These are phyloP conservation scores for Drosophila yooni DNA, from an alignment of 2,888 invertebrate genomes.

Conservation along the genomic window DNA sequence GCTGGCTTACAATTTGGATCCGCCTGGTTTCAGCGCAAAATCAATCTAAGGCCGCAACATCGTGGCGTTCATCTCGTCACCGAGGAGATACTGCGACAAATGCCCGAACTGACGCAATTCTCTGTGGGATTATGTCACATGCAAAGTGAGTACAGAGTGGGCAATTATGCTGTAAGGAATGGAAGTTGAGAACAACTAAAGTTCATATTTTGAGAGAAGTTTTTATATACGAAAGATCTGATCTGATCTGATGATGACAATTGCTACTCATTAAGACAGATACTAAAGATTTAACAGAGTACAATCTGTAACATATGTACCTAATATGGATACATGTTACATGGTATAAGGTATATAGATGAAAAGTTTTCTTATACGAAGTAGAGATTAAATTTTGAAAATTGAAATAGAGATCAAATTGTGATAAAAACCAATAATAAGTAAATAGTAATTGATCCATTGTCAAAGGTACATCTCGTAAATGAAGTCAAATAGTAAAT, in stretches of 20 bases:
- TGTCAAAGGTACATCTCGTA: no score
- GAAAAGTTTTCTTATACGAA: not conserved
- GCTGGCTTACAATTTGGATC: constrained; percentile 97
- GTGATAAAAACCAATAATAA: no score
- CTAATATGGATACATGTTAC: no score
- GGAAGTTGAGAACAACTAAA: not conserved
- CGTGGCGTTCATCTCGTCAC: constrained; percentile 98
- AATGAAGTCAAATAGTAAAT: no score
- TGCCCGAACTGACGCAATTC: constrained; percentile 97
- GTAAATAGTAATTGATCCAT: no score
- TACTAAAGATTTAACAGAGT: not conserved
- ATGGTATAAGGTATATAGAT: no score
- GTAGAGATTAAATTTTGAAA: no score
- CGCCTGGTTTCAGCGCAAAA: constrained; percentile 99
- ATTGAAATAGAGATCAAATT: no score
- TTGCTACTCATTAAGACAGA: not conserved
- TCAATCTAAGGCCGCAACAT: constrained; percentile 97
- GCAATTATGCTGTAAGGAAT: not conserved
- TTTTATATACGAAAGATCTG: not conserved
- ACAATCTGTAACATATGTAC: no score
- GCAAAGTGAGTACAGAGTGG: constrained; percentile 91
- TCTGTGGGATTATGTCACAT: constrained; percentile 98
- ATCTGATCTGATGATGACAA: not conserved
- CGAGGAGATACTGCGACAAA: constrained; percentile 97
- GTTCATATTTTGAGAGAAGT: not conserved